Base-by-base conservation (phyloP, 2,797 vertebrate genomes). In the Enteromius thamalakanensis region DNA sequence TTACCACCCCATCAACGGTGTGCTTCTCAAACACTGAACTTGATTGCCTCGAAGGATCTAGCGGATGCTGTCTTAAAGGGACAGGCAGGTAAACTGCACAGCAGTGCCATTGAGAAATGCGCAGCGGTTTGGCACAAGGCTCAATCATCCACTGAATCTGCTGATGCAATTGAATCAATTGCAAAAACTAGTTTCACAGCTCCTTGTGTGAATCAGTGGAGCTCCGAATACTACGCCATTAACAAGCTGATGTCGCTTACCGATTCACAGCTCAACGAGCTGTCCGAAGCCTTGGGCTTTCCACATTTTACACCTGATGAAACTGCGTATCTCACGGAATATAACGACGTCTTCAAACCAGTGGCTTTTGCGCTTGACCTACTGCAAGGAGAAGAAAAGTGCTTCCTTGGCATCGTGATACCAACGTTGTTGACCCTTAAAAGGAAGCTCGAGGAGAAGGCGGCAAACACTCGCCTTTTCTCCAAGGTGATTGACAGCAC, bases 321-420 rank as follows among this genome's bases (percentile, higher is more conserved):
- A 89, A 90, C 89, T 81, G 89, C 91, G 55, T 94, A 94, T 89
- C 89, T 95, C 6, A 93, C 90, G 26, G 94, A 95, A 19, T 94
- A 94, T 1, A 90, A 88, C 4, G 87, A 89, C 0, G 92, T 93
- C 7, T 93, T 94, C 81, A 93, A 94, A 87, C 94, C 93, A 14
- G 94, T 95, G 0, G 93, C 94, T 0, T 94, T 94, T 84, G 93
- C 94, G 0, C 90, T 94, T 0, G 93, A 94, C 81, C 93, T 94
- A 37, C 91, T 95, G 89, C 94, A 94, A 62, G 93, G 92, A 0
- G 93, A 95, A 87, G 93, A 94, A 89, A 94, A 94, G 29, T 94
- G 94, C 32, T 94, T 92, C 88, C 87, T 94, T 75, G 94, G 94
- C 1, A 89, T 94, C 29, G 91, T 94, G 83, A 94, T 94, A 83